A percentile compares a stretch with the other conserved stretches of the same genome.
phyloP scores from a whole-genome alignment of 2,888 invertebrate genomes.

The Eugnorisma glareosa region DNA sequence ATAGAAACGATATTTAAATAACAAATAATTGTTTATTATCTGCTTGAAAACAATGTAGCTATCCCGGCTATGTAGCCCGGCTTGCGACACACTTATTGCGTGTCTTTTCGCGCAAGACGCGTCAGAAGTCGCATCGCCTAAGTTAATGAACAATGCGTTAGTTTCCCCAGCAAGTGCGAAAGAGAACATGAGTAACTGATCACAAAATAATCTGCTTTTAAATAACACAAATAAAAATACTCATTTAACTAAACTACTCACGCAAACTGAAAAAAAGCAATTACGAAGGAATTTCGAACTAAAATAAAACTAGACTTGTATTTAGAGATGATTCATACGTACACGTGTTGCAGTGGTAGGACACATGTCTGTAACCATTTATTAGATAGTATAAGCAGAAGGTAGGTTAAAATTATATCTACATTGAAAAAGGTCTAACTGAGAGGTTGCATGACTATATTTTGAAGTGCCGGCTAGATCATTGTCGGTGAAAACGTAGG shows the following conservation, averaged over 20 bases:
- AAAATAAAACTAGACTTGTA: slow-evolving; percentile 55
- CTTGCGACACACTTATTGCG: not conserved
- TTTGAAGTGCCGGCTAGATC: not conserved
- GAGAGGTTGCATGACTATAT: not conserved
- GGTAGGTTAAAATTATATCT: slow-evolving; percentile 11
- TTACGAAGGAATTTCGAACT: slow-evolving; percentile 53
- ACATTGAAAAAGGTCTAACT: not conserved
- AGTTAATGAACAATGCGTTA: not conserved
- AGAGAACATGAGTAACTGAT: not conserved
- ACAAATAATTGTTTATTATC: slow-evolving; percentile 11
- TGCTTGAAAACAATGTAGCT: not conserved
- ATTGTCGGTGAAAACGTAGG: not conserved
- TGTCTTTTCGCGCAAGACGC: not conserved
- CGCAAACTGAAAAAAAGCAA: slow-evolving; percentile 36
- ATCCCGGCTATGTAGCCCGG: too few relatives aligned
- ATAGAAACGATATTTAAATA: slow-evolving; percentile 13
- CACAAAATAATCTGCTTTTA: slow-evolving; percentile 11
- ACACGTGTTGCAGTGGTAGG: slow-evolving; percentile 30
- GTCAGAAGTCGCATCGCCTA: not conserved
- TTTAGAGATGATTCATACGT: slow-evolving; percentile 50
- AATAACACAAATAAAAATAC: slow-evolving; percentile 28
- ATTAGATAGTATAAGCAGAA: slow-evolving; percentile 18
- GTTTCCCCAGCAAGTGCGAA: not conserved
- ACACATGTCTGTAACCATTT: slow-evolving; percentile 19
- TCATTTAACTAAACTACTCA: slow-evolving; percentile 20